These are phyloP conservation scores for Astyanax mexicanus DNA, from an alignment of 2,797 vertebrate species.

Conservation along the genomic window DNA sequence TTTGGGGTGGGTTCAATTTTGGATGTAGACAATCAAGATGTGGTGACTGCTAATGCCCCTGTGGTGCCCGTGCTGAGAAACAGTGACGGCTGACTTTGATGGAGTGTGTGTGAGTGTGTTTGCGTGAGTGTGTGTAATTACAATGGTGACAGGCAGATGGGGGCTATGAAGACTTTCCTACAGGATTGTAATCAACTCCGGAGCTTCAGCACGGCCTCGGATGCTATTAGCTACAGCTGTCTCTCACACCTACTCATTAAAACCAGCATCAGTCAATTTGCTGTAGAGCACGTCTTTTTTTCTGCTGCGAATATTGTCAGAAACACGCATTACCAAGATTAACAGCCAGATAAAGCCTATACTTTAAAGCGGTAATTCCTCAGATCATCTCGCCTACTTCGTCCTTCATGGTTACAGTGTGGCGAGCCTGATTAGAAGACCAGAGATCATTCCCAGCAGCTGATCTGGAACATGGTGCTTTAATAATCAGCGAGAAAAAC, in stretches of 20 bases:
- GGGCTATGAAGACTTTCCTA: slow-evolving; percentile 28
- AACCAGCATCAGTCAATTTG: background rate
- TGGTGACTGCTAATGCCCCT: slow-evolving; percentile 14
- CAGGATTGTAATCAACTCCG: slow-evolving; percentile 32
- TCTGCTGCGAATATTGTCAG: background rate
- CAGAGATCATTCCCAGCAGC: background rate
- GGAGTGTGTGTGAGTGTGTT: slow-evolving; percentile 3
- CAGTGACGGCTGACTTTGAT: slow-evolving; percentile 29
- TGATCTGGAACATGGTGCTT: slow-evolving; percentile 39
- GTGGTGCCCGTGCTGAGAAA: slow-evolving; percentile 28
- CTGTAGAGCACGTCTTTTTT: background rate
- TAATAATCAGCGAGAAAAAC: slow-evolving; percentile 36
- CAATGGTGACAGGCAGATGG: slow-evolving; percentile 29
- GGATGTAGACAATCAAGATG: slow-evolving; percentile 32
- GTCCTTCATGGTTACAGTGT: background rate
- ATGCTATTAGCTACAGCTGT: slow-evolving; percentile 24
- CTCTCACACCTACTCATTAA: slow-evolving; percentile 21
- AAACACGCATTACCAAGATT: background rate
- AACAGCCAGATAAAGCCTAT: background rate
- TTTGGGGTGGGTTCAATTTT: slow-evolving; percentile 7
- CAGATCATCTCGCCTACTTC: background rate
- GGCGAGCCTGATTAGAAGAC: slow-evolving; percentile 13
- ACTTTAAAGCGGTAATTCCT: background rate
- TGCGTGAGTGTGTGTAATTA: slow-evolving; percentile 28
- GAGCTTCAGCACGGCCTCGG: slow-evolving; percentile 2